phyloP scores from a whole-genome alignment of 2,113 vertebrate genomes.

The Macaca fascicularis region T2T-MFA8v1.1 NC_088380.1:2925501-2926000 shows the following conservation, averaged over 20 bases:
- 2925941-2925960: not conserved
- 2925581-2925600: accelerated
- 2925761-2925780: too few relatives aligned
- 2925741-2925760: not conserved
- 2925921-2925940: not conserved
- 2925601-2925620: accelerated
- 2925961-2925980: not conserved
- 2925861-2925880: slow-evolving; percentile 73
- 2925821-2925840: accelerated
- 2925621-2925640: accelerated
- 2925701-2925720: not conserved
- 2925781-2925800: accelerated
- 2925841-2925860: slow-evolving; percentile 63
- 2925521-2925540: too few relatives aligned
- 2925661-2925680: not conserved
- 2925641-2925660: not conserved
- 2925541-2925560: too few relatives aligned
- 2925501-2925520: too few relatives aligned
- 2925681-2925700: not conserved
- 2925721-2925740: not conserved
- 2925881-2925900: slow-evolving; percentile 4
- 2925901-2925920: slow-evolving; percentile 11
- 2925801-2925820: accelerated
- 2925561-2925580: not conserved
- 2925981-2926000: accelerated